These are phyloP conservation scores for Antedon mediterranea DNA, from an alignment of 53 echinoderm and acorn worm species.

Conservation along the genomic window DNA sequence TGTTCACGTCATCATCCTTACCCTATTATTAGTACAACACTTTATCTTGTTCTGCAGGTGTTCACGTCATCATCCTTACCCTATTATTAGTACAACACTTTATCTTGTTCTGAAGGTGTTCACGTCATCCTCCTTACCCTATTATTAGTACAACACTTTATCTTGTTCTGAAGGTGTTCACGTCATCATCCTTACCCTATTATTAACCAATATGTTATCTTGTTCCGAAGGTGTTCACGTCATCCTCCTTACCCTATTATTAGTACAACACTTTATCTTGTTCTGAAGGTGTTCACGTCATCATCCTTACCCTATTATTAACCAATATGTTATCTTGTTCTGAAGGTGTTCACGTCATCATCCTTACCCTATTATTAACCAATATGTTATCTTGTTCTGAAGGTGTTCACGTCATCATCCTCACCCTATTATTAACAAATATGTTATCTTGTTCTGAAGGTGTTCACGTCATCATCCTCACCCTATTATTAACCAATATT, in stretches of 20 bases:
- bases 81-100: conserved; percentile 40
- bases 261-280: conserved; percentile 22
- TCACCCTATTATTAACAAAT: conserved; percentile 27
- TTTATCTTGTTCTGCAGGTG: conserved; percentile 5
- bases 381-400: neutral
- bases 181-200: conserved; percentile 44
- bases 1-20: conserved; percentile 47
- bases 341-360: conserved; percentile 52
- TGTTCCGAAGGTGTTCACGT: conserved; percentile 32
- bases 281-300: conserved; percentile 35
- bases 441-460: neutral
- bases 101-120: conserved; percentile 6
- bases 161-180: conserved; percentile 18
- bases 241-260: conserved; percentile 39
- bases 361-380: conserved; percentile 31
- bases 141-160: conserved; percentile 34
- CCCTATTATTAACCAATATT: conserved; percentile 30
- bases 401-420: conserved; percentile 51
- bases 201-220: neutral
- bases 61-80: conserved; percentile 46
- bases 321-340: neutral
- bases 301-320: conserved; percentile 41
- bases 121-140: conserved; percentile 44
- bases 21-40: conserved; percentile 34
- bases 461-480: conserved; percentile 47